phyloP scores from a whole-genome alignment of 2,113 vertebrate species.

The Varanus salvator region DNA sequence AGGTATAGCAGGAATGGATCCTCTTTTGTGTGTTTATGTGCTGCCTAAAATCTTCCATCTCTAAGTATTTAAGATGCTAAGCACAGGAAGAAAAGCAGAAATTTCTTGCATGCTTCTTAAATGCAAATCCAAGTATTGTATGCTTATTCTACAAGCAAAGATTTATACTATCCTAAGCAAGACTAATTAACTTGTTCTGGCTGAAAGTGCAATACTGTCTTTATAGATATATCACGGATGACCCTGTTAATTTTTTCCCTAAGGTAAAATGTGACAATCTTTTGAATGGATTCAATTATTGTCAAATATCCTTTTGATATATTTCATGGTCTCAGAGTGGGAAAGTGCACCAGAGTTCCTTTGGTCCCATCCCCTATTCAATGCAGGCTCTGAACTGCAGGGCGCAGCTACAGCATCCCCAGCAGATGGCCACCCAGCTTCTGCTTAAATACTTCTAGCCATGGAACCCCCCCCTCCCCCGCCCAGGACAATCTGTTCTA shows the following conservation, averaged over 20 bases:
- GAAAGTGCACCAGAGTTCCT: too few species aligned
- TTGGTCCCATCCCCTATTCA: too few species aligned
- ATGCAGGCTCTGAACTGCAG: too few species aligned
- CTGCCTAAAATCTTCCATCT: not conserved
- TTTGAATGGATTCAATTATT: not conserved
- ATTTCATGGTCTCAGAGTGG: too few species aligned
- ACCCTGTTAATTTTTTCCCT: not conserved
- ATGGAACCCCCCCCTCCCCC: too few species aligned
- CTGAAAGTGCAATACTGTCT: not conserved
- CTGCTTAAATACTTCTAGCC: too few species aligned
- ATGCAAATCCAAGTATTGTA: not conserved
- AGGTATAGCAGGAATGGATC: not conserved
- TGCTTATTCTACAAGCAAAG: not conserved
- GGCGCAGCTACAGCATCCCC: too few species aligned
- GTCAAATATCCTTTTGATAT: not conserved
- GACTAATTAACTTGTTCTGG: not conserved
- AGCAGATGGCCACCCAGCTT: too few species aligned
- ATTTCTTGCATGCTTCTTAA: not conserved
- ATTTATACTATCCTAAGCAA: not conserved
- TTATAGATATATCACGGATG: not conserved
- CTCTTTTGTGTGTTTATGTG: not conserved
- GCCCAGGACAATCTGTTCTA: too few species aligned
- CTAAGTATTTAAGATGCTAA: conserved; percentile 16
- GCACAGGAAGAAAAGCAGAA: not conserved
- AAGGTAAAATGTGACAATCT: not conserved